A percentile compares a stretch with the other conserved stretches of the same genome.
Evolutionary conservation across 2,888 invertebrate species (phyloP).

Genomic region (Drosophila neonasuta): DNA sequence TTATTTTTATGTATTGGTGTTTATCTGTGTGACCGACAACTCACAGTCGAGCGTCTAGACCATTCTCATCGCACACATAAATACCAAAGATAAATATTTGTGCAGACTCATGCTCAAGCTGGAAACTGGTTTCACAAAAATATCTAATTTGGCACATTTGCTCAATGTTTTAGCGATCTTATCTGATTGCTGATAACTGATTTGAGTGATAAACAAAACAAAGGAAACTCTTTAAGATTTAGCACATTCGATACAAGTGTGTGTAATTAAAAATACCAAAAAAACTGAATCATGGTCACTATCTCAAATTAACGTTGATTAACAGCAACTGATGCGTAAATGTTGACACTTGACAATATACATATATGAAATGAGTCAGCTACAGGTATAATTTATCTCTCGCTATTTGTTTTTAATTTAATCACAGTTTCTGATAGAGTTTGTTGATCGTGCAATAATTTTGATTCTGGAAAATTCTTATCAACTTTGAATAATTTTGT

Average conservation of each 20-base stretch:
- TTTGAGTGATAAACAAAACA: conserved; percentile 21
- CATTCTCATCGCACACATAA: conserved; percentile 15
- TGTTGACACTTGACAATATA: not conserved
- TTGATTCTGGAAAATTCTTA: not conserved
- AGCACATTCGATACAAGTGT: conserved; percentile 7
- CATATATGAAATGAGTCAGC: conserved; percentile 1
- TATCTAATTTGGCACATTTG: conserved; percentile 19
- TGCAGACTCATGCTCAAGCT: conserved; percentile 6
- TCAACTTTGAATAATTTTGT: not conserved
- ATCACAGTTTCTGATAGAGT: not conserved
- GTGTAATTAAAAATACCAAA: not conserved
- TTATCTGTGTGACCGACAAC: not conserved
- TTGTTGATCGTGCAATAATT: not conserved
- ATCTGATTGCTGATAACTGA: conserved; percentile 23
- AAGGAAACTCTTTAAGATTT: conserved; percentile 14
- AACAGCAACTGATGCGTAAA: conserved; percentile 13
- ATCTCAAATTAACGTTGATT: conserved; percentile 25
- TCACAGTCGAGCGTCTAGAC: conserved; percentile 12
- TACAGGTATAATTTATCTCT: not conserved
- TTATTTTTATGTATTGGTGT: not conserved
- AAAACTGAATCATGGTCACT: conserved; percentile 23
- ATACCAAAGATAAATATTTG: not conserved
- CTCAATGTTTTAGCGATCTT: conserved; percentile 8
- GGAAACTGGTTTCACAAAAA: conserved; percentile 23
- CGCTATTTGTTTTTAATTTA: not conserved